Base-by-base conservation (phyloP, 2,797 vertebrate genomes). In the Tokudaia muenninki region DNA sequence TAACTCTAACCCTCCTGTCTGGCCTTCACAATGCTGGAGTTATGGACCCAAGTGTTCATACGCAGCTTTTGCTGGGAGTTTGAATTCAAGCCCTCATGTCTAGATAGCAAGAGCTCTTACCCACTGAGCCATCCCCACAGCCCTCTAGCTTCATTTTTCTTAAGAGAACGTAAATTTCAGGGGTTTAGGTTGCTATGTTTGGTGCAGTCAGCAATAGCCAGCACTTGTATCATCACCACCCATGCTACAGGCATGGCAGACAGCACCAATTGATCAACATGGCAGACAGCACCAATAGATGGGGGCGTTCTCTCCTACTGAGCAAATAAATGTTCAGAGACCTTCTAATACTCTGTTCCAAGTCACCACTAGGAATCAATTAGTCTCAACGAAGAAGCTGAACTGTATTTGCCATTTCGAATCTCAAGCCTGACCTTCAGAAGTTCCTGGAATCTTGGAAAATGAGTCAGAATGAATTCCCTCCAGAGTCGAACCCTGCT, bases 391-490 rank as follows among this genome's bases (percentile, higher is more conserved):
- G 59, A 83, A 75, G 67, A 83, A 47, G 52, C 86, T 70, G 92
- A 94, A 92, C 78, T 11, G 1, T 41, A 70, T 87, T 95, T 95
- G 90, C 95, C 65, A 24, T 44, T 87, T 81, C 31, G 4, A 26
- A 81, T 84, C 95, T 94, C 72, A 31, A 95, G 86, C 26, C 0
- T 92, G 96, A 96, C 96, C 94, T 94, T 96, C 97, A 96, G 91
- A 95, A 91, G 88, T 94, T 92, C 95, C 94, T 91, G 92, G 94
- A 97, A 95, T 97, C 95, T 80, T 65, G 52, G 86, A 65, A 87
- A 94, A 87, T 97, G 97, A 97, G 92, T 98, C 96, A 95, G 95
- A 96, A 31, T 8, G 52, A 50, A 47, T 63, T 94, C 88, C 94
- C 95, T 90, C 44, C 0, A 93, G 84, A 93, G 55, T 80, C 55